Evolutionary conservation across 1,140 invertebrate species (phyloP).

Genomic region (Lamellibrachia luymesi): DNA sequence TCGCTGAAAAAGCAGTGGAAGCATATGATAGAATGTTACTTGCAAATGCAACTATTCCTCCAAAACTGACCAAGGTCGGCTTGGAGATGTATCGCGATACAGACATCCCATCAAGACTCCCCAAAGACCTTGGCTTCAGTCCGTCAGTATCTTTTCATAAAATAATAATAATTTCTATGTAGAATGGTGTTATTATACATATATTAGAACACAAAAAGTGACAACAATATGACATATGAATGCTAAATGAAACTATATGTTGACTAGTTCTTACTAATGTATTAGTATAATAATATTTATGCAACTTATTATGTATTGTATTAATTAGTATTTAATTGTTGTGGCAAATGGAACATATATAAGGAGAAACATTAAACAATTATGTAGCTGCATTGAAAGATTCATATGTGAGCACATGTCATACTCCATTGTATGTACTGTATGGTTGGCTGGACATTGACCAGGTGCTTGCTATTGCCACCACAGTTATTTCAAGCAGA

Average conservation of each 20-base stretch:
- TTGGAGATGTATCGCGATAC: slow-evolving; percentile 52
- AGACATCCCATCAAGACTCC: slow-evolving; percentile 55
- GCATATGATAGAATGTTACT: slow-evolving; percentile 49
- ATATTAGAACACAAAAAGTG: too few relatives aligned
- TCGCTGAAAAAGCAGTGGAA: slow-evolving; percentile 50
- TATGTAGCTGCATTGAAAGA: too few relatives aligned
- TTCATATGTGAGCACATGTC: too few relatives aligned
- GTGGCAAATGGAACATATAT: too few relatives aligned
- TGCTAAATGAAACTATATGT: too few relatives aligned
- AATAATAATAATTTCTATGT: neutral
- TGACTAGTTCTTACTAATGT: too few relatives aligned
- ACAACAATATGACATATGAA: too few relatives aligned
- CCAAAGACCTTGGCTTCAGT: slow-evolving; percentile 49
- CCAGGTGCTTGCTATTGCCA: neutral
- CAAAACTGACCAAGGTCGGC: slow-evolving; percentile 35
- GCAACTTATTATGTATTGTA: too few relatives aligned
- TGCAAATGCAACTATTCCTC: slow-evolving; percentile 32
- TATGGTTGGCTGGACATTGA: neutral
- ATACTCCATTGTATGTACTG: neutral
- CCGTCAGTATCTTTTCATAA: slow-evolving; percentile 46
- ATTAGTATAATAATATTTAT: too few relatives aligned
- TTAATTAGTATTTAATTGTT: too few relatives aligned
- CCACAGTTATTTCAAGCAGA: slow-evolving; percentile 55
- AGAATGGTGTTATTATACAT: neutral
- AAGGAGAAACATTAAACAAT: too few relatives aligned